Evolutionary conservation across 1,140 invertebrate species (phyloP).

Genomic region (Hesperophylax magnus): DNA sequence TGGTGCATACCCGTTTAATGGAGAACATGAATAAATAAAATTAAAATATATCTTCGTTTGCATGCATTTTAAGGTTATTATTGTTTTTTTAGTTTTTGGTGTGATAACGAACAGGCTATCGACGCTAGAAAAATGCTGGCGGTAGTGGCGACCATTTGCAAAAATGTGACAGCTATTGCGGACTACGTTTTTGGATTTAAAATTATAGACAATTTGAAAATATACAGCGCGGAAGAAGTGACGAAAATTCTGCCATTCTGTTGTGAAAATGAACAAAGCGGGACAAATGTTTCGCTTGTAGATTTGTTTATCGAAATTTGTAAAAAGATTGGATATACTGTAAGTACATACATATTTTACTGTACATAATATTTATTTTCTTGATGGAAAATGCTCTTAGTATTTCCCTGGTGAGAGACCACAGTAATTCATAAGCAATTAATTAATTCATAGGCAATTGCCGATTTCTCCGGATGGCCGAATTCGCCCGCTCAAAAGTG

Average conservation of each 20-base stretch:
- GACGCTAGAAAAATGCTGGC: conserved; percentile 37
- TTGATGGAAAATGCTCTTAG: not conserved
- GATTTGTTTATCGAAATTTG: conserved; percentile 44
- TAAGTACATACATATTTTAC: conserved; percentile 36
- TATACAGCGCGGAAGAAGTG: not conserved
- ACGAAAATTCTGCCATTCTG: conserved; percentile 19
- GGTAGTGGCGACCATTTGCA: conserved; percentile 39
- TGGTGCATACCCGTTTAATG: too few relatives aligned
- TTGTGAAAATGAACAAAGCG: not conserved
- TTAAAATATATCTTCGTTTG: too few relatives aligned
- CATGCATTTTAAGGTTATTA: too few relatives aligned
- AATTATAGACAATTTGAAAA: not conserved
- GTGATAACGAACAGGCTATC: conserved; percentile 44
- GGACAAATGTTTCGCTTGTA: not conserved
- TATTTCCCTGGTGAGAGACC: not conserved
- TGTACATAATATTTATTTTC: not conserved
- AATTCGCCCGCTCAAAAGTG: too few relatives aligned
- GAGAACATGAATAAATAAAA: too few relatives aligned
- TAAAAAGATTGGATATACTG: conserved; percentile 47
- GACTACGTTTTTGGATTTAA: conserved; percentile 6
- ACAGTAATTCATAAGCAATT: not conserved
- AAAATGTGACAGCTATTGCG: conserved; percentile 6
- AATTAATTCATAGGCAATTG: too few relatives aligned
- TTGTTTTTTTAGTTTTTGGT: conserved; percentile 42
- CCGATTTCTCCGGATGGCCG: too few relatives aligned